Percentiles rank a stretch among this genome's conserved stretches.
Conservation (phyloP, 1,140 invertebrate genomes). For the Megalopta genalis region DNA sequence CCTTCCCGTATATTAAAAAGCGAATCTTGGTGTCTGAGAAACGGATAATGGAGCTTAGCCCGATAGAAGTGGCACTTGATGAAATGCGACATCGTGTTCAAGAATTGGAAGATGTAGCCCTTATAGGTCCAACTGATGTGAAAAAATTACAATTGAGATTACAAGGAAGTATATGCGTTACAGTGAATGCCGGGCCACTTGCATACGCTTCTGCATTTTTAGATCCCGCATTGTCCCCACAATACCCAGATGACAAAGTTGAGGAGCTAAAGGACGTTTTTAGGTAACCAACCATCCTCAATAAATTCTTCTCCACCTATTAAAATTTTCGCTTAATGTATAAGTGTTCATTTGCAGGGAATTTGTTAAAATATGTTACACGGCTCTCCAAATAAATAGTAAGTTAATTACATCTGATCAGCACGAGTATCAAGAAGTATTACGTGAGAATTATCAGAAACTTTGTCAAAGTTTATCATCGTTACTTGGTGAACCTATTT, state of each 20-base stretch:
- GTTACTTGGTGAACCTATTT: conserved; percentile 85
- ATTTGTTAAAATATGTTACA: conserved; percentile 92
- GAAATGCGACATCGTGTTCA: conserved; percentile 93
- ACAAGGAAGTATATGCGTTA: conserved; percentile 94
- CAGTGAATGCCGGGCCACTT: conserved; percentile 96
- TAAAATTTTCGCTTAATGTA: not conserved
- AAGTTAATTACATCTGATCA: conserved; percentile 92
- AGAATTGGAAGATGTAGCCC: conserved; percentile 92
- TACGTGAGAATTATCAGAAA: conserved; percentile 92
- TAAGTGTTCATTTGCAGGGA: conserved; percentile 83
- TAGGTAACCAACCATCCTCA: conserved; percentile 82
- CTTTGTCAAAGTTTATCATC: conserved; percentile 88
- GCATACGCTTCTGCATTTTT: conserved; percentile 95
- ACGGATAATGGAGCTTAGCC: conserved; percentile 89
- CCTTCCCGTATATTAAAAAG: conserved; percentile 96
- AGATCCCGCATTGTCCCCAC: conserved; percentile 83
- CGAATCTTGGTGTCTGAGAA: conserved; percentile 88
- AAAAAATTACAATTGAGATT: conserved; percentile 94
- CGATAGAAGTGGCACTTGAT: conserved; percentile 96
- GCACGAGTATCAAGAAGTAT: conserved; percentile 92
- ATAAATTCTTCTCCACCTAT: too few relatives aligned
- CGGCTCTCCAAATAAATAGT: conserved; percentile 92
- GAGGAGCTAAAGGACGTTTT: conserved; percentile 90
- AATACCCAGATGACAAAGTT: conserved; percentile 90
- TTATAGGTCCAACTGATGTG: conserved; percentile 88